Conservation (phyloP, 2,113 vertebrate genomes). For the Plecturocebus donacophilus region DNA sequence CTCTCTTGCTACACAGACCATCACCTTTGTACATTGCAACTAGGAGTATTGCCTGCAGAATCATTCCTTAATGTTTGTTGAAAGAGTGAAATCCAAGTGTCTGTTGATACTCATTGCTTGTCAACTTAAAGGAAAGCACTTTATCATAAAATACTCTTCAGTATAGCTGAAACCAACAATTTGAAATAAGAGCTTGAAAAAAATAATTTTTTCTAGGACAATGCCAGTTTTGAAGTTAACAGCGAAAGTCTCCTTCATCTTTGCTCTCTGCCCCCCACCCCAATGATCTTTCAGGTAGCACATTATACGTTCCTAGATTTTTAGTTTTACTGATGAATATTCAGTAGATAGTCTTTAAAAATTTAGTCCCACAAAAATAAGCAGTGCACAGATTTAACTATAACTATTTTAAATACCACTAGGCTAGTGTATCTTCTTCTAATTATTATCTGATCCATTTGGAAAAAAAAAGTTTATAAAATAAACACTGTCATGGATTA, state of each 20-base stretch:
- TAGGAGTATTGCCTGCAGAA: neutral
- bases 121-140: neutral
- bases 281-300: fast-evolving
- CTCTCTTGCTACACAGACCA: neutral
- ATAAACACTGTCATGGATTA: neutral
- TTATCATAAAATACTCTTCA: neutral
- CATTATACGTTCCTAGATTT: fast-evolving
- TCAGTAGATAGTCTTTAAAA: neutral
- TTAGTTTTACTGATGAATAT: neutral
- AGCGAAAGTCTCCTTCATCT: too few species aligned
- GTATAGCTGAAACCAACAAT: neutral
- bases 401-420: neutral
- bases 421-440: neutral
- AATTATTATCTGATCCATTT: neutral
- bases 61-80: neutral
- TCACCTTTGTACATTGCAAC: neutral
- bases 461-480: neutral
- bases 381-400: neutral
- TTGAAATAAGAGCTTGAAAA: neutral
- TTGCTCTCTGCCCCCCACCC: fast-evolving
- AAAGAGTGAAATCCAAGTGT: neutral
- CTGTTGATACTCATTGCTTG: neutral
- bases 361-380: neutral
- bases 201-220: neutral
- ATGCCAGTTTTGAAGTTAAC: fast-evolving